Base-by-base conservation (phyloP, 2,888 invertebrate species). In the Caenorhabditis wallacei region DNA sequence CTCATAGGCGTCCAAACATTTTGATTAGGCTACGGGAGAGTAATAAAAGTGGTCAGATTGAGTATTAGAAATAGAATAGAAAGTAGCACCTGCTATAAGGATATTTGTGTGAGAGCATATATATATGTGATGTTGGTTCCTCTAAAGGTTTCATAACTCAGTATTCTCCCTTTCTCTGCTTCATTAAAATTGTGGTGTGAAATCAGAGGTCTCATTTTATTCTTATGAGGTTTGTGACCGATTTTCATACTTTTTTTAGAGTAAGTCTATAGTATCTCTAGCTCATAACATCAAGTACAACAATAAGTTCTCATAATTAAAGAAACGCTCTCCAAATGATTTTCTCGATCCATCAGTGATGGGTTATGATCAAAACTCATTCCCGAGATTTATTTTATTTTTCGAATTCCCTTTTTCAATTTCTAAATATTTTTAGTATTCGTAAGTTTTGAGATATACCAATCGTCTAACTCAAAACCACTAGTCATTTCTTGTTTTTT, bases 41-140 rank as follows among this genome's bases (percentile, higher is more conserved):
- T 22, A 61, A 61, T 61, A 61, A 61, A 43, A 61, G 20, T 2
- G 51, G 40, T 69, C 24, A 18, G 56, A 40, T 40, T 20, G 59
- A 22, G 59, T 20, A 10, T 16, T 61, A 43, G 43, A 61, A 61
- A 61, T 61, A 61, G 61, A 61, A 43, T 35, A 10, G 22, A 22
- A 40, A 61, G 37, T 51, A 74, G 63, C 74, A 74, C 74, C 63
- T 64, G 74, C 46, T 48, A 48, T 48, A 18, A 48, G 13, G 46
- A 48, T 48, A 48, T 48, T 48, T 48, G 11, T 18, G 18, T 2
- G n/a, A n/a, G 40, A n/a, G n/a, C n/a, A n/a, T n/a, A n/a, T 13
- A 16, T 40, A 3, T 48, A 13, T 7, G 46, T 48, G 13, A 16
- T 40, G 7, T 48, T 18, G 46, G 46, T 48, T 48, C 46, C 46